Evolutionary conservation across 2,113 vertebrate genomes (phyloP).

Genomic region (Tiliqua scincoides): DNA sequence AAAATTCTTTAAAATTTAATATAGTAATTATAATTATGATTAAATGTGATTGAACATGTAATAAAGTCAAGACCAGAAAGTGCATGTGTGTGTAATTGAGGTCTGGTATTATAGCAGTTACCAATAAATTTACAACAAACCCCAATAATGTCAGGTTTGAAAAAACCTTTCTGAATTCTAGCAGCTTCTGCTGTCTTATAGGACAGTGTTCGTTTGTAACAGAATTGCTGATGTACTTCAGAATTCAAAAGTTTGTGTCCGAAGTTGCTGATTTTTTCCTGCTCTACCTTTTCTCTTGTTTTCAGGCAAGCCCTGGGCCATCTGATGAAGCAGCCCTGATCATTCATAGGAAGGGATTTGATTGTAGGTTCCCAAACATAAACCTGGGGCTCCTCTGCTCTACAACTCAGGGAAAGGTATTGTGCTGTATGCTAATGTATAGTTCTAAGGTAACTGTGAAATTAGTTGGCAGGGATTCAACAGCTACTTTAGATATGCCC

Average conservation of each 20-base stretch:
- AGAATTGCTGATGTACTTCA: not conserved
- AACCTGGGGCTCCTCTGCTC: conserved; percentile 78
- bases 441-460: not conserved
- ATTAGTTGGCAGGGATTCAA: not conserved
- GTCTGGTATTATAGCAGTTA: not conserved
- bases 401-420: conserved; percentile 89
- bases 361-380: conserved; percentile 82
- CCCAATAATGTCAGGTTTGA: not conserved
- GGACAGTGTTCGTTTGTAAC: not conserved
- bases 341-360: conserved; percentile 92
- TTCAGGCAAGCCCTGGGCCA: conserved; percentile 69
- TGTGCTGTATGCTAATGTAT: not conserved
- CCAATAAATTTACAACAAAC: not conserved
- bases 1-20: not conserved
- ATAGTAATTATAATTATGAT: not conserved
- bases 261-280: not conserved
- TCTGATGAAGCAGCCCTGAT: conserved; percentile 89
- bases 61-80: not conserved
- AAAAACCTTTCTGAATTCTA: conserved; percentile 3
- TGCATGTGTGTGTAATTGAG: not conserved
- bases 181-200: not conserved
- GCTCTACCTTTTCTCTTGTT: not conserved
- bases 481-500: not conserved
- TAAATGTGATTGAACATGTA: not conserved
- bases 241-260: not conserved